Evolutionary conservation across 2,113 vertebrate species (phyloP).

Genomic region (Thryonomys swinderianus): DNA sequence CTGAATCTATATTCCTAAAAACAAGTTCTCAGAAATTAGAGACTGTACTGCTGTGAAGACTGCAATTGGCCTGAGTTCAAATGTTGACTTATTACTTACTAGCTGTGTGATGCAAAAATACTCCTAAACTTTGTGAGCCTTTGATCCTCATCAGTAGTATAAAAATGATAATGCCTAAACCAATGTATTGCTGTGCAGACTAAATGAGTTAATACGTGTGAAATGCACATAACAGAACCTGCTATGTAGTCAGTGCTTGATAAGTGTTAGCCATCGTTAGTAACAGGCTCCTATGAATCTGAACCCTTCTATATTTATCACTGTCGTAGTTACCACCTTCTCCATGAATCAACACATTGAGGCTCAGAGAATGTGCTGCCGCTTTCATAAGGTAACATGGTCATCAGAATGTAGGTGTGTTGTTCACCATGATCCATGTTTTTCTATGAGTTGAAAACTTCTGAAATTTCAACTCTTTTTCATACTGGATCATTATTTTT

Average conservation of each 20-base stretch:
- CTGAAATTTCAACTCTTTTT: slow-evolving; percentile 16
- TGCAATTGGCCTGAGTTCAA: not conserved
- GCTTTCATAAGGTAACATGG: not conserved
- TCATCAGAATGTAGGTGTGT: slow-evolving; percentile 17
- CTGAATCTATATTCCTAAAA: not conserved
- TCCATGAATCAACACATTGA: not conserved
- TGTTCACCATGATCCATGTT: not conserved
- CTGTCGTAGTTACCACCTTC: not conserved
- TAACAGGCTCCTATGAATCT: not conserved
- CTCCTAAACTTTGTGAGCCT: not conserved
- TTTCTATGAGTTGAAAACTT: not conserved
- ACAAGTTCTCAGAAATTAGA: not conserved
- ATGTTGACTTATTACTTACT: not conserved
- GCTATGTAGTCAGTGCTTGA: not conserved
- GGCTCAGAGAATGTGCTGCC: not conserved
- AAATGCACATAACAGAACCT: not conserved
- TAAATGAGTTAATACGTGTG: not conserved
- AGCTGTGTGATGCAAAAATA: not conserved
- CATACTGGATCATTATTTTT: not conserved
- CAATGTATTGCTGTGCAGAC: not conserved
- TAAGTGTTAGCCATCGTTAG: not conserved
- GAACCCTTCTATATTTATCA: not conserved
- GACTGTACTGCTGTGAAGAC: not conserved
- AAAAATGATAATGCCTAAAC: not conserved
- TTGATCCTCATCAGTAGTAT: not conserved